Evolutionary conservation across 2,113 vertebrate species (phyloP).

Genomic region (Clinocottus analis): DNA sequence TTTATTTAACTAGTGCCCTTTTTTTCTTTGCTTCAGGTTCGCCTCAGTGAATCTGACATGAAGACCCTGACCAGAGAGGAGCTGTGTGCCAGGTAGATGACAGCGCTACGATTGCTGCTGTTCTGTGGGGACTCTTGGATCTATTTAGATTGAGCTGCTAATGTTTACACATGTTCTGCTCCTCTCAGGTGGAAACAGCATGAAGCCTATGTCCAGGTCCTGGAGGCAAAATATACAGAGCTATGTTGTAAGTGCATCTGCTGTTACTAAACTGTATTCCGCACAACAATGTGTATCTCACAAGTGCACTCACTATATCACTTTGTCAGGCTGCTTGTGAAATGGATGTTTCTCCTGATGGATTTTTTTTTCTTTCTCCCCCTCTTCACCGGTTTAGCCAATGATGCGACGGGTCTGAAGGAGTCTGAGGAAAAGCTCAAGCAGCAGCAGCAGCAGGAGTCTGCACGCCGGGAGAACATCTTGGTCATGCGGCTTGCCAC

Average conservation of each 20-base stretch:
- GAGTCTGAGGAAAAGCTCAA: constrained; percentile 99
- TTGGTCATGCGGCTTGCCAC: constrained; percentile 98
- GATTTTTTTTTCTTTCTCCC: constrained; percentile 28
- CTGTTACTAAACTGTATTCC: not conserved
- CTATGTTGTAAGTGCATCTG: constrained; percentile 93
- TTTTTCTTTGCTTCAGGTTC: constrained; percentile 86
- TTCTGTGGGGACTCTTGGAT: not conserved
- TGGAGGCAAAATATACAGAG: constrained; percentile 98
- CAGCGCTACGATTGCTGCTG: not conserved
- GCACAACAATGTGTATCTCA: not conserved
- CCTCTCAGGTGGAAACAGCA: constrained; percentile 96
- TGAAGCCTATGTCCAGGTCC: constrained; percentile 95
- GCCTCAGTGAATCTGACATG: constrained; percentile 98
- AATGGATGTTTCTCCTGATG: constrained; percentile 14
- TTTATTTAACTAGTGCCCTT: constrained; percentile 9
- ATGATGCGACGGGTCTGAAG: constrained; percentile 96
- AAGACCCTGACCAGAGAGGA: constrained; percentile 97
- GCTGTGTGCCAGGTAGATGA: constrained; percentile 90
- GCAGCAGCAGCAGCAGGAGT: constrained; percentile 99
- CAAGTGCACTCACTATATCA: no score
- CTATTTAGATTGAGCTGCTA: constrained; percentile 4
- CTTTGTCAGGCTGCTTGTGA: not conserved
- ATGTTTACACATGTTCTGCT: constrained; percentile 27
- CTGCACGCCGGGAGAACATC: constrained; percentile 98
- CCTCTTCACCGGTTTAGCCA: constrained; percentile 82